Evolutionary conservation across 1,140 invertebrate species (phyloP), one percentile per base, ranked within the genome.

Genomic region (Drosophila orena): DNA sequence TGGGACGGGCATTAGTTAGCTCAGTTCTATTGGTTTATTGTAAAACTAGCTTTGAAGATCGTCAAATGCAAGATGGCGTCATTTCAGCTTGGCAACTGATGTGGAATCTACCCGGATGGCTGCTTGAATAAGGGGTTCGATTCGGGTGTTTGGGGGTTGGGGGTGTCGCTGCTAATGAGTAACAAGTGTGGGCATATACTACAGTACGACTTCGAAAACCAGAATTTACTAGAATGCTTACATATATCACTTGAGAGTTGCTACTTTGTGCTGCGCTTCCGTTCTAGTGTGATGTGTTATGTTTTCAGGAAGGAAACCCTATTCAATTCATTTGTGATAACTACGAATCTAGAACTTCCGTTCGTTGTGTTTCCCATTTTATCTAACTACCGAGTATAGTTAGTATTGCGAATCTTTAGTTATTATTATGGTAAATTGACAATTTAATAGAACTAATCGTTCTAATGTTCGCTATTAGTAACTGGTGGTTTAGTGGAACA

Each of bases 61-160:
- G 34, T 47, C 55, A 65, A 56, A 62, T 80, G 55, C 78, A 81
- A 81, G 66, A 86, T 86, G 83, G 81, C 81, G 81, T 86, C 81
- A 86, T 72, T 65, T 65, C 17, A 15, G 24, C 52, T 30, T 58
- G 40, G 20, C 55, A 54, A 52, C 50, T 43, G 54, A 57, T 44
- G 64, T 42, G 38, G 58, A 60, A 62, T 54, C 52, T 34, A 54
- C 37, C 62, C 76, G 76, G 57, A 61, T 62, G 20, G 59, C 49
- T 50, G 58, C 17, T 20, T 38, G n/a, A 35, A 54, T 40, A 62
- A 49, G 62, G 49, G 53, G 40, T 59, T 38, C 27, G 27, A 24
- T 11, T 43, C 27, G 40, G 62, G 24, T 4, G 24, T 24, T 24
- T 24, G 22, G 22, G 47, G 55, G 34, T 11, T 30, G 37, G 3